Base-by-base conservation (phyloP, 92 coral and sea anemone species). In the Palythoa grandis region DNA sequence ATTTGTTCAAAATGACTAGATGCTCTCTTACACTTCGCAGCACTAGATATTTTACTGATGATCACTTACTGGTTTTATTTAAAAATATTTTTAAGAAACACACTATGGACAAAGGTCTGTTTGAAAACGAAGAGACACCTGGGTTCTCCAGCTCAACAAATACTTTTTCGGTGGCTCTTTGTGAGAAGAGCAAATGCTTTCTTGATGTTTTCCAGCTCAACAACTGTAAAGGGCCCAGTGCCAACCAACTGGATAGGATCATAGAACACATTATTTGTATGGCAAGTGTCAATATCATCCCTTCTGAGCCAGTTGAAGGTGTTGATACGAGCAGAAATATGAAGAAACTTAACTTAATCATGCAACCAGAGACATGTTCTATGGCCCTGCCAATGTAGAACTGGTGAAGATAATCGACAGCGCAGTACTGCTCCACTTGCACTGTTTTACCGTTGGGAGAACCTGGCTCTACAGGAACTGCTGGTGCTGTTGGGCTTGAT, bases 121-220 rank as follows among this genome's bases (percentile, higher is more conserved):
- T n/a, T n/a, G n/a, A n/a, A n/a, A n/a, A n/a, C n/a, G n/a, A n/a
- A n/a, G n/a, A 69, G 73, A 69, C 15, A 69, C 73, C 73, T 69
- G 73, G 14, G 40, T 69, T 69, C 43, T 69, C 38, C 73, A 69
- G 73, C 73, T 69, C 73, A 69, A 24, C 73, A 35, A 69, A 37
- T 69, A 69, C 73, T 24, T 69, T 69, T 37, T 69, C 43, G 25
- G 73, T 69, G 73, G 73, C 29, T 25, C 9, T 69, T 69, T 25
- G 73, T 69, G 40, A 69, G 73, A 69, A 69, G 73, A 69, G 73
- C 73, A 69, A 69, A 69, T 24, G 73, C 73, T 69, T 69, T 69
- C 73, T 69, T 58, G 65, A 58, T 58, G 65, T 58, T 58, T 58
- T 58, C 65, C 65, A 58, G n/a, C 74, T 69, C 39, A 69, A 23